Conservation (phyloP, 2,113 vertebrate genomes). For the Cinclus cinclus region DNA sequence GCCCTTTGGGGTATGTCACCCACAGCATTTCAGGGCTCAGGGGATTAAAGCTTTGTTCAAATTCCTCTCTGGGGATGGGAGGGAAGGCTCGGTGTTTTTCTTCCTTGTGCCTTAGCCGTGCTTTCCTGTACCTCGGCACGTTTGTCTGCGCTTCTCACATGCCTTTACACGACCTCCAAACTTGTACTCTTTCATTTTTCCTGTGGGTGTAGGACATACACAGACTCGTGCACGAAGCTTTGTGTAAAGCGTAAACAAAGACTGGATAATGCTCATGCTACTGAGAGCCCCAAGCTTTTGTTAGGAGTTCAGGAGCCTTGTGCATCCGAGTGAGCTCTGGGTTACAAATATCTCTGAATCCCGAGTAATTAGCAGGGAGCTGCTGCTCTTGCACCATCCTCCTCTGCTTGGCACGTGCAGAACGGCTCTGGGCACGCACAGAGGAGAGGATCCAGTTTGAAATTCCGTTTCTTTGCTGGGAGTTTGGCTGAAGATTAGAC, state of each 20-base stretch:
- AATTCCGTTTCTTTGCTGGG: background rate
- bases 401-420: background rate
- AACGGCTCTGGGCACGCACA: background rate
- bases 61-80: constrained; percentile 34
- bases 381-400: background rate
- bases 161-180: constrained; percentile 23
- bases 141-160: background rate
- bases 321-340: background rate
- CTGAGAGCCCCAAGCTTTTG: background rate
- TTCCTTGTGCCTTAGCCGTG: background rate
- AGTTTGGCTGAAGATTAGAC: background rate
- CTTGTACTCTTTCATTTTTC: constrained; percentile 11
- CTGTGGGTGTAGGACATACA: constrained; percentile 34
- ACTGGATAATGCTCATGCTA: background rate
- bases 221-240: background rate
- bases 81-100: background rate
- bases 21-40: background rate
- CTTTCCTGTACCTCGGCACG: constrained; percentile 34
- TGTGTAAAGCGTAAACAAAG: constrained; percentile 23
- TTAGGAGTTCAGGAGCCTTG: background rate
- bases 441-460: background rate
- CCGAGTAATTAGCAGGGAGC: background rate
- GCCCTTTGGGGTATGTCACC: background rate
- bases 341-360: background rate
- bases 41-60: constrained; percentile 15